phyloP scores from a whole-genome alignment of 1,140 invertebrate species.

The Halictus rubicundus region DNA sequence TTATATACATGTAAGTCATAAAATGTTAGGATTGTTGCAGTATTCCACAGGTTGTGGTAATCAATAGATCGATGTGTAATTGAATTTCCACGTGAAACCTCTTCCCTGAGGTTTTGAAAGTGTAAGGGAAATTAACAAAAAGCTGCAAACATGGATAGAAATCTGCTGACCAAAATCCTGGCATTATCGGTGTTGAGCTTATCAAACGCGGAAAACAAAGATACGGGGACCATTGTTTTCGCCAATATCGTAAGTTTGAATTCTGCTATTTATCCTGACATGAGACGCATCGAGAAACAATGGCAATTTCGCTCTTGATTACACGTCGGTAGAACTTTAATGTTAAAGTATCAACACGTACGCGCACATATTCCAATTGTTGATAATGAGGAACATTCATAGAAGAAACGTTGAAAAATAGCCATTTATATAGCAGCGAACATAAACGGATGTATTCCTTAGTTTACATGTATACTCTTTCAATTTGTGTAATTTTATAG shows the following conservation, averaged over 20 bases:
- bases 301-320: neutral
- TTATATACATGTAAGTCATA: neutral
- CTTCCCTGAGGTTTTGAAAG: neutral
- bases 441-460: neutral
- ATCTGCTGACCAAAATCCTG: neutral
- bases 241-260: conserved; percentile 71
- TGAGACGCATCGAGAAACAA: neutral
- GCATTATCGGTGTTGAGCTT: conserved; percentile 19
- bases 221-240: conserved; percentile 68
- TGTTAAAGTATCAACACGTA: neutral
- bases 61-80: conserved; percentile 21
- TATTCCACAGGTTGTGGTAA: conserved; percentile 36
- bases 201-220: conserved; percentile 36
- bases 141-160: conserved; percentile 8
- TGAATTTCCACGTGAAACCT: conserved; percentile 12
- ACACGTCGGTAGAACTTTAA: neutral
- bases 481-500: neutral
- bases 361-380: neutral
- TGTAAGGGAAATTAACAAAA: neutral
- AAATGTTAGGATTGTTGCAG: neutral
- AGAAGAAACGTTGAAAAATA: neutral
- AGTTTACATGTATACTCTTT: neutral
- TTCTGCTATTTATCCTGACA: neutral
- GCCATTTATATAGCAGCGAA: neutral
- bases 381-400: neutral